Evolutionary conservation across 2,888 invertebrate genomes (phyloP).

Genomic region (Leucozona laternaria): DNA sequence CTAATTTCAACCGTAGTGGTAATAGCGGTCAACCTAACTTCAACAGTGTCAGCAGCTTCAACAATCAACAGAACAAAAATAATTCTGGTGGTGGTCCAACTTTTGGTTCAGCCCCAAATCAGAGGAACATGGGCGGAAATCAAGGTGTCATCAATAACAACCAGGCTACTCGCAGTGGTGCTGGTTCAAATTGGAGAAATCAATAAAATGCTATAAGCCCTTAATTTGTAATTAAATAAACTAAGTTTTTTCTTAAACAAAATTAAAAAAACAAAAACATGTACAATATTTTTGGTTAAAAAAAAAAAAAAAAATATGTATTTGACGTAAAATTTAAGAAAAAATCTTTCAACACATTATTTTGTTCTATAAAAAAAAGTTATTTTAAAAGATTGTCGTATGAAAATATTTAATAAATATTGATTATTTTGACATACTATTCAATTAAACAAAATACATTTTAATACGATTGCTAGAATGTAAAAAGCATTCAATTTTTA

Average conservation of each 20-base stretch:
- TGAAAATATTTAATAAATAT: not conserved
- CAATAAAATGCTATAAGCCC: conserved; percentile 22
- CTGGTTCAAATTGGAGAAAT: conserved; percentile 63
- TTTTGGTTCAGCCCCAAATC: conserved; percentile 19
- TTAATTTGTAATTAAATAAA: not conserved
- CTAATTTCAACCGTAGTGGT: conserved; percentile 22
- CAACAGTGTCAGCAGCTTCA: conserved; percentile 17
- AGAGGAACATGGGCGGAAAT: conserved; percentile 21
- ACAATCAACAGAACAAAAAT: conserved; percentile 9
- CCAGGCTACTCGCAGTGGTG: conserved; percentile 15
- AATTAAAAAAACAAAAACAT: not conserved
- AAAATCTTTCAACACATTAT: not conserved
- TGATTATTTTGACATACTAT: not conserved
- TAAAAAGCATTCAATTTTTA: not conserved
- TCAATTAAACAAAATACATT: not conserved
- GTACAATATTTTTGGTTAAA: not conserved
- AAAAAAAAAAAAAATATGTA: not conserved
- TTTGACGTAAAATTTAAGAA: not conserved
- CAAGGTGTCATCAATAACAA: conserved; percentile 33
- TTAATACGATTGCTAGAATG: not conserved
- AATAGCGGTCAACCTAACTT: conserved; percentile 18
- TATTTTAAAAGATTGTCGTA: not conserved
- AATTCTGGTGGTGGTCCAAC: not conserved
- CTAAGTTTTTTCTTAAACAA: not conserved
- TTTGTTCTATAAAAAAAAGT: not conserved